Evolutionary conservation across 2,113 vertebrate species (phyloP).

Genomic region (Paracanthobrama guichenoti): DNA sequence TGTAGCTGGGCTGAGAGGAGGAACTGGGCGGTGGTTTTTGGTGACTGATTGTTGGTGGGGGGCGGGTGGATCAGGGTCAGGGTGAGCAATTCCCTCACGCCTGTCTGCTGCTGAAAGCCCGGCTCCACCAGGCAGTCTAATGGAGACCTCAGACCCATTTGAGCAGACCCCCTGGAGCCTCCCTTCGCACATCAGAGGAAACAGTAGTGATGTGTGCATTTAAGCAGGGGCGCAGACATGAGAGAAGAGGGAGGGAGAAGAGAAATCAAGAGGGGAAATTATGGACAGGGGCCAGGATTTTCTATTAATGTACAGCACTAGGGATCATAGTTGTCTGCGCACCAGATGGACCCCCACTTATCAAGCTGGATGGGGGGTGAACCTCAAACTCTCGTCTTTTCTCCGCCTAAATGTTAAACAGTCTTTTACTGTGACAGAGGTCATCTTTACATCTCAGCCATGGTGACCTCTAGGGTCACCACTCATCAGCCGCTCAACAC

Average conservation of each 20-base stretch:
- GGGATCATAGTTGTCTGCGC: slow-evolving; percentile 43
- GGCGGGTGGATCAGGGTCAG: slow-evolving; percentile 32
- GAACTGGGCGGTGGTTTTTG: slow-evolving; percentile 12
- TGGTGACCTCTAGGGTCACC: slow-evolving; percentile 26
- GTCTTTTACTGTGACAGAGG: slow-evolving; percentile 18
- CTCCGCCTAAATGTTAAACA: slow-evolving; percentile 50
- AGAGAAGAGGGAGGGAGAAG: slow-evolving; percentile 7
- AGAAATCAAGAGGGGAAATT: slow-evolving; percentile 5
- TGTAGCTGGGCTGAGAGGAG: background rate
- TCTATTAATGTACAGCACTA: slow-evolving; percentile 48
- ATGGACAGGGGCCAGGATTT: slow-evolving; percentile 45
- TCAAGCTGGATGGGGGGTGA: background rate
- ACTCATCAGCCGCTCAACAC: slow-evolving; percentile 27
- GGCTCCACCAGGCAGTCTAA: slow-evolving; percentile 61
- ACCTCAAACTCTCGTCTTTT: background rate
- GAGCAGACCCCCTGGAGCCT: slow-evolving; percentile 60
- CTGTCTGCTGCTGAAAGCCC: slow-evolving; percentile 48
- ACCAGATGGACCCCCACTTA: slow-evolving; percentile 58
- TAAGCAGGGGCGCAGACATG: slow-evolving; percentile 26
- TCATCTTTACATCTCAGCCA: background rate
- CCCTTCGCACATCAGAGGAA: slow-evolving; percentile 50
- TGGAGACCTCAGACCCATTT: slow-evolving; percentile 69
- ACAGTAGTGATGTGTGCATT: slow-evolving; percentile 48
- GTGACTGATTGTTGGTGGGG: background rate
- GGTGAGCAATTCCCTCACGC: slow-evolving; percentile 53